These are phyloP conservation scores for Sebastiscus tertius DNA, from an alignment of 2,797 vertebrate genomes.

Conservation along the genomic window DNA sequence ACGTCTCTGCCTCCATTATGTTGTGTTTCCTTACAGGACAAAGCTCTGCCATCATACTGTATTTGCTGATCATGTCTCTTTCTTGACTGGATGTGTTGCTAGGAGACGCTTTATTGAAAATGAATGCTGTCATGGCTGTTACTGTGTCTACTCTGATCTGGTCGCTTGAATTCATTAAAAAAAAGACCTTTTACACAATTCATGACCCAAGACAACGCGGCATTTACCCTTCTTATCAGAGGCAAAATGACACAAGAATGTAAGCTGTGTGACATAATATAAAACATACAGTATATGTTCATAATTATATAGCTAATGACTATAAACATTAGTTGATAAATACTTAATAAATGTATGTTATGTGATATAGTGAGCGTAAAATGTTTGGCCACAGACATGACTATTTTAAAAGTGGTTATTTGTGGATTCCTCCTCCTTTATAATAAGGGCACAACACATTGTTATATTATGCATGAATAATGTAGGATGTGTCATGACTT, in stretches of 20 bases:
- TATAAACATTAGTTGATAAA: neutral
- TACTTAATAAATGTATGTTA: neutral
- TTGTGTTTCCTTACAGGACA: neutral
- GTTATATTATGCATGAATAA: neutral
- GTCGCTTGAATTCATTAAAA: constrained; percentile 10
- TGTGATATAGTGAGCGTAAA: neutral
- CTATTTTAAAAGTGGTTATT: neutral
- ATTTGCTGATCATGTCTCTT: constrained; percentile 31
- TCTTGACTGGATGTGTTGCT: constrained; percentile 56
- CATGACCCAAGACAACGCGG: neutral
- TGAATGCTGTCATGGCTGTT: neutral
- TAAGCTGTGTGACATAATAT: neutral
- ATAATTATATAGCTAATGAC: neutral
- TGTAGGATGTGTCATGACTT: neutral
- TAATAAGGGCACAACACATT: neutral
- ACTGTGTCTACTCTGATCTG: neutral
- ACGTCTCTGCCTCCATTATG: neutral
- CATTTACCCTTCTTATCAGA: neutral
- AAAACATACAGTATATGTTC: neutral
- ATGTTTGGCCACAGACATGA: neutral
- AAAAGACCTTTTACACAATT: neutral
- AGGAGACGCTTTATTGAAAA: constrained; percentile 57
- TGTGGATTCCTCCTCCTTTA: neutral
- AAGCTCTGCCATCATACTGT: constrained; percentile 11
- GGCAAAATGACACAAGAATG: neutral